Base-by-base conservation (phyloP, 2,888 invertebrate species). In the Melanostoma scalare region DNA sequence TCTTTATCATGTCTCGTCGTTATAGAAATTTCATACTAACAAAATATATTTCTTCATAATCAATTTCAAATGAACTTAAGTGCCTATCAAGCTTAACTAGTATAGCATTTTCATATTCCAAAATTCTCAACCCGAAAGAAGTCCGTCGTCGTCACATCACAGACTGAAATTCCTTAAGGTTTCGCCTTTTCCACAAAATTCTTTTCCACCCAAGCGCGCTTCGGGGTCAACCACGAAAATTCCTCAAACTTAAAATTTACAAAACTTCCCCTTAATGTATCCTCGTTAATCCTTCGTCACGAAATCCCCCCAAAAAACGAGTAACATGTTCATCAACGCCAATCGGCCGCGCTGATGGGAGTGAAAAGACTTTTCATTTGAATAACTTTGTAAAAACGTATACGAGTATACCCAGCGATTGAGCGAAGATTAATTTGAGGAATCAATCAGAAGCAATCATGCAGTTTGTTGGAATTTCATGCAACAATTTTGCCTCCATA, bases 371-470 rank as follows among this genome's bases (percentile, higher is more conserved):
- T n/a, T n/a, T 38, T 38, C 38, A 40, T 71, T 60, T 71, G 30
- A 44, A 61, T 61, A 60, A 8, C 10, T 52, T 40, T 1, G 61
- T 38, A 72, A 72, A 61, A 72, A 72, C 20, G 20, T 20, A 61
- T 6, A 0, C 9, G 35, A 55, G n/a, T 42, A 60, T 31, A 31
- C 44, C 72, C 20, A n/a, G 20, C 31, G 8, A 8, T 33, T 38
- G 30, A 5, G 35, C 30, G 36, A 44, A 75, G 75, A 75, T 75
- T 75, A 75, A 75, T 75, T 53, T 20, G 9, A 6, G 38, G 68
- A 75, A 75, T 75, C 75, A 75, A 75, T 75, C 60, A 75, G 75
- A 33, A 60, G 60, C 60, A 60, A 75, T 75, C 68, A 60, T 75
- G 75, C 67, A 60, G 52, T 67, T 68, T 75, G 56, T 60, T 68